These are phyloP conservation scores for Sipha flava DNA, from an alignment of 1,140 invertebrate species.

Conservation along the genomic window DNA sequence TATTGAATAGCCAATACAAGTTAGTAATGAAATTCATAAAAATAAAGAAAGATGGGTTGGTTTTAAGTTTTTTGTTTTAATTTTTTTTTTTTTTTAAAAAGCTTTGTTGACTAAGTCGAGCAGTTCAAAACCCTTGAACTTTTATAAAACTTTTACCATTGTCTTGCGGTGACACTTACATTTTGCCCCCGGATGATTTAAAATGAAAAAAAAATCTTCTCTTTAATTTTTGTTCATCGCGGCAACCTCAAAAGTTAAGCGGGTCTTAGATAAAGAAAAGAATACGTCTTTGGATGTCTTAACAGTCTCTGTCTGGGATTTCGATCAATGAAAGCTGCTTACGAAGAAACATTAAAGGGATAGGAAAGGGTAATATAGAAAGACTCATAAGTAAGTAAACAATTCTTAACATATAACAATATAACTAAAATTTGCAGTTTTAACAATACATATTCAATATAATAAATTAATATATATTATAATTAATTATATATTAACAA, in stretches of 20 bases:
- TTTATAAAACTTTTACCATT: slow-evolving; percentile 22
- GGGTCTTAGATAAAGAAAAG: background rate
- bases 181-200: background rate
- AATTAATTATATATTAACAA: too few relatives aligned
- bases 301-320: background rate
- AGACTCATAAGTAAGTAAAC: background rate
- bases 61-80: background rate
- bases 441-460: background rate
- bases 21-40: slow-evolving; percentile 20
- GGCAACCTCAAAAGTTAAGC: background rate
- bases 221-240: background rate
- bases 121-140: slow-evolving; percentile 25
- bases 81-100: background rate
- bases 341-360: background rate
- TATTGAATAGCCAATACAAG: too few relatives aligned
- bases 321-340: background rate
- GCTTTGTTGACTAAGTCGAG: slow-evolving; percentile 9
- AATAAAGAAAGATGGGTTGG: background rate
- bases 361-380: background rate
- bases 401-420: background rate
- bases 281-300: background rate
- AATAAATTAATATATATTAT: too few relatives aligned
- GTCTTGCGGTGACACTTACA: slow-evolving; percentile 25
- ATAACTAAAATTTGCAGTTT: background rate
- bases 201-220: background rate